Evolutionary conservation across 1,140 invertebrate genomes (phyloP).

Genomic region (Macrobrachium rosenbergii): DNA sequence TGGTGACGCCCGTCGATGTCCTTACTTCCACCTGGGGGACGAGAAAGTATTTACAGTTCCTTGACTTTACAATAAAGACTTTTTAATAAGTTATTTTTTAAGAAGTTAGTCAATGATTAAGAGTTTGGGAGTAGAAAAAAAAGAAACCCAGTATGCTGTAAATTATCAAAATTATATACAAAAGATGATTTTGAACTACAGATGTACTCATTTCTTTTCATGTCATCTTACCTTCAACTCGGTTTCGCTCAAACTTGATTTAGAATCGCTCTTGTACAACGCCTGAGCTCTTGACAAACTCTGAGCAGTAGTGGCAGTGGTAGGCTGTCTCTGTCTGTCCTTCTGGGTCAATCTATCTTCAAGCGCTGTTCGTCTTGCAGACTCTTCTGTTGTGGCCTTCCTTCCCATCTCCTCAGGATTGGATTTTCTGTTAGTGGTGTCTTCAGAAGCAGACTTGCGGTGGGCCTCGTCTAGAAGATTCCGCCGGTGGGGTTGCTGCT

Average conservation of each 20-base stretch:
- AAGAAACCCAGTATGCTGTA: neutral
- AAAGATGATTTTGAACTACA: neutral
- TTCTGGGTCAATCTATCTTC: slow-evolving; percentile 1
- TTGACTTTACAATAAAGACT: too few relatives aligned
- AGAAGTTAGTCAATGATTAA: too few relatives aligned
- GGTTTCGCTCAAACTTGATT: slow-evolving; percentile 44
- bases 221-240: slow-evolving; percentile 40
- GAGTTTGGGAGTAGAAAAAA: too few relatives aligned
- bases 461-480: neutral
- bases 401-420: slow-evolving; percentile 9
- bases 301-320: neutral
- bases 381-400: slow-evolving; percentile 22
- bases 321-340: neutral
- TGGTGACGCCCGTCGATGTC: slow-evolving; percentile 9
- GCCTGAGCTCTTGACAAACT: slow-evolving; percentile 29
- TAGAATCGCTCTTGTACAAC: slow-evolving; percentile 54
- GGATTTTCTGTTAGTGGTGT: slow-evolving; percentile 10
- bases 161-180: neutral
- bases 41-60: neutral
- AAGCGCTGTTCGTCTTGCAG: neutral
- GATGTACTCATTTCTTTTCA: neutral
- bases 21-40: neutral
- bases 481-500: neutral
- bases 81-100: too few relatives aligned
- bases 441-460: neutral